Evolutionary conservation across 2,113 vertebrate species (phyloP), one percentile per base, ranked within the genome.

Genomic region (Acrocephalus arundinaceus): DNA sequence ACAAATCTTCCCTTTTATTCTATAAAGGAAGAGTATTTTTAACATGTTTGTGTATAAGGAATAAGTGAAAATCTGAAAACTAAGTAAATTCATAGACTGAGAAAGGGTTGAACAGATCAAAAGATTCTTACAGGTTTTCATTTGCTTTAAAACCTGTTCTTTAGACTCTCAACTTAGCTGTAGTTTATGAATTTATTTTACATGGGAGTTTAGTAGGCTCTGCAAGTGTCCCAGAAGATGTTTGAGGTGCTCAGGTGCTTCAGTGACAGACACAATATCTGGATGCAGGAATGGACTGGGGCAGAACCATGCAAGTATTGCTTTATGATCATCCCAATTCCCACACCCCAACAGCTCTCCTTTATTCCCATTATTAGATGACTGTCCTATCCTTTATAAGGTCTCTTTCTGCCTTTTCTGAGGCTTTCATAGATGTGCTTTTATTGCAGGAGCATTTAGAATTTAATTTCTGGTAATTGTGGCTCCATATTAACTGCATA

Each of bases 381-480:
- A n/a, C 22, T 49, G 14, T 20, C 35, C 74, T 48, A n/a, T 48
- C 33, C 62, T 86, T 83, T 57, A 58, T 66, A n/a, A 66, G 62
- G 7, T 65, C 35, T 68, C 57, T 71, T 51, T 68, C n/a, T 82
- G 71, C 62, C 51, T 62, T 66, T 73, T 70, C 54, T 68, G 51
- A 83, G n/a, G 25, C 62, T 91, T 79, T 85, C 46, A 66, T 19
- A 41, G 45, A 55, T 61, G 16, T 58, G 35, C 35, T 91, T 93
- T 92, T 80, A 61, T 79, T 79, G 43, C 46, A 85, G 39, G 25
- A 74, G 35, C 59, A 43, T 88, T 79, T 65, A 93, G 74, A 86
- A 62, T 88, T 92, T 89, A 66, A 83, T 95, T 79, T 73, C 66
- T 83, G 61, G 37, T 90, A 88, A 79, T 83, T 71, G 55, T 90